Base-by-base conservation (phyloP, 2,888 invertebrate genomes). In the Icerya purchasi region DNA sequence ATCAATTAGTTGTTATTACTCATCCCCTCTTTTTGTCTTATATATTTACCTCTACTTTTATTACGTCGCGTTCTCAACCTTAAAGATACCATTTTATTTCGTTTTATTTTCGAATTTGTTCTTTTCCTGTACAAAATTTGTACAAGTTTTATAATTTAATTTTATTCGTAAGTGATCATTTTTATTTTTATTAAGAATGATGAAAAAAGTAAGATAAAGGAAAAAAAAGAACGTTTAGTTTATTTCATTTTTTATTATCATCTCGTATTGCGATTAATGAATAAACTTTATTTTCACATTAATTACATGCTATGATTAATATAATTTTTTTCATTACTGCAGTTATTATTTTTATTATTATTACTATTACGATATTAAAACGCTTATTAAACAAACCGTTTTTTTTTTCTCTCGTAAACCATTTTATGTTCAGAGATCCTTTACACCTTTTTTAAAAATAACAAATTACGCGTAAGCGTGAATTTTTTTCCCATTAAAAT, bases 1-100 rank as follows among this genome's bases (percentile, higher is more conserved):
- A 56, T 56, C 22, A 56, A 49, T 56, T 56, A 49, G 56, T 56
- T 56, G 50, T 56, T 56, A 50, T 56, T 56, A 50, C 50, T 49
- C 20, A 49, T 56, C 56, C 49, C 50, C 22, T 49, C 22, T 54
- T 14, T 56, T 36, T 56, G 50, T 14, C 24, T 54, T 24, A 19
- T 56, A 56, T 25, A n/a, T 49, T 24, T 56, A 50, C 50, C 50
- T 22, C 22, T 14, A 49, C 8, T n/a, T 49, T 25, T 56, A 56
- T 49, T 56, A 56, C 36, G 49, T 49, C 2, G 50, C 49, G 56
- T 50, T 56, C 50, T 36, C 56, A 36, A 49, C 36, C n/a, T 49
- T 56, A 56, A 56, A 56, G 36, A 56, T 50, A 56, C 54, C 24
- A 54, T 36, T 56, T 56, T 49, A 56, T 56, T 56, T 14, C 14